phyloP scores from a whole-genome alignment of 64 coral and sea anemone genomes.

The Montipora foliosa region DNA sequence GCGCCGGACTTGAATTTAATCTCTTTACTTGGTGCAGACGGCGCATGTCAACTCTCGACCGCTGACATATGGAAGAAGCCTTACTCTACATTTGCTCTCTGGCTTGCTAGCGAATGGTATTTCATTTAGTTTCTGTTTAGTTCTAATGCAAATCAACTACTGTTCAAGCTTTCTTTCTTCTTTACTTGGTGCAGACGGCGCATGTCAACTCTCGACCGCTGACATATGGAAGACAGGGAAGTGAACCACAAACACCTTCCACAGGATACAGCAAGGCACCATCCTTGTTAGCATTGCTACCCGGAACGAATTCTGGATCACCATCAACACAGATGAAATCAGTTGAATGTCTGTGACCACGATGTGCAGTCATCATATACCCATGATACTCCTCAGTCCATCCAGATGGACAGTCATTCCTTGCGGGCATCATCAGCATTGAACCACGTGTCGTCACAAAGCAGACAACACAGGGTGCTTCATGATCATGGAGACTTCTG shows the following conservation, averaged over 20 bases:
- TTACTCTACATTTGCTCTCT: not conserved
- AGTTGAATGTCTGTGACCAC: conserved; percentile 11
- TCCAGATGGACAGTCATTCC: conserved; percentile 61
- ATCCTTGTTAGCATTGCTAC: conserved; percentile 3
- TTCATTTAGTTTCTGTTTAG: not conserved
- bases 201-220: conserved; percentile 35
- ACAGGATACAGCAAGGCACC: conserved; percentile 58
- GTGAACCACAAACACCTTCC: conserved; percentile 16
- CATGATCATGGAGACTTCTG: conserved; percentile 24
- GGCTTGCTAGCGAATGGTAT: not conserved
- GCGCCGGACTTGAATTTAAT: no score
- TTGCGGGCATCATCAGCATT: conserved; percentile 60
- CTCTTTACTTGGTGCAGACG: conserved; percentile 25
- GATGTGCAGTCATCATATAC: conserved; percentile 16
- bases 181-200: conserved; percentile 46
- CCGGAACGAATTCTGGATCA: conserved; percentile 13
- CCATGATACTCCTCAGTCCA: conserved; percentile 61
- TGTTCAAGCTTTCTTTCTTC: not conserved
- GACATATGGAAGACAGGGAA: conserved; percentile 34
- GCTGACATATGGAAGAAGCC: not conserved
- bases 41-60: conserved; percentile 51
- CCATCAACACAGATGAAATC: conserved; percentile 58
- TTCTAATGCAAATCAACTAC: not conserved
- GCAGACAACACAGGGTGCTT: conserved; percentile 39
- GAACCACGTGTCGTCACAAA: conserved; percentile 39